Evolutionary conservation across 2,797 vertebrate species (phyloP).

Genomic region (Ptychadena robeensis): DNA sequence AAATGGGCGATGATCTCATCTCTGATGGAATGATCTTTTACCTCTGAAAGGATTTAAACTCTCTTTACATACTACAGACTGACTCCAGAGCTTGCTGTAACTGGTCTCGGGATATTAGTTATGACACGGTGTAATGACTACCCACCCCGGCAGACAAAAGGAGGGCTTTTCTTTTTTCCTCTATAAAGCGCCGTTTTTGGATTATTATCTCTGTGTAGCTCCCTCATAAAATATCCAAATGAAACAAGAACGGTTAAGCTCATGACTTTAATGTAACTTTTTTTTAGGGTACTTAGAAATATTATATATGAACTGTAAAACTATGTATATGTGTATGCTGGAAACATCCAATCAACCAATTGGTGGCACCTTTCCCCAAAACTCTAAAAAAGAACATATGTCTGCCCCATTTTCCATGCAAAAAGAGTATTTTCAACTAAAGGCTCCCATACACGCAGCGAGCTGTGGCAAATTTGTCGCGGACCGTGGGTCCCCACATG

Average conservation of each 20-base stretch:
- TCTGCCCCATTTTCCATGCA: no score
- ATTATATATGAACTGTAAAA: not conserved
- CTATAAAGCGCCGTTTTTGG: conserved; percentile 31
- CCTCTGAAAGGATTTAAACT: conserved; percentile 51
- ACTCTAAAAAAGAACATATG: no score
- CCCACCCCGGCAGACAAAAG: conserved; percentile 25
- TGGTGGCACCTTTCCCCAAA: not conserved
- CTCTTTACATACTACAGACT: conserved; percentile 47
- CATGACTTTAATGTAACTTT: not conserved
- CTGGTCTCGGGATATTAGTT: conserved; percentile 54
- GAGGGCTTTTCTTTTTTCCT: not conserved
- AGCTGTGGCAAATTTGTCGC: no score
- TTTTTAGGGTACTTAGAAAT: not conserved
- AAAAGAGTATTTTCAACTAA: no score
- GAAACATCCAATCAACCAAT: not conserved
- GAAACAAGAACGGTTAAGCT: not conserved
- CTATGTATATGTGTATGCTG: not conserved
- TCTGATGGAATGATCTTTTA: conserved; percentile 53
- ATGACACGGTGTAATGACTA: conserved; percentile 30
- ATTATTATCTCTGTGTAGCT: conserved; percentile 5
- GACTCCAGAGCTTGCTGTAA: conserved; percentile 52
- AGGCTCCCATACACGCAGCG: no score
- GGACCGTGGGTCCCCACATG: no score
- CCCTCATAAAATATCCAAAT: conserved; percentile 11
- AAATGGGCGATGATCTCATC: conserved; percentile 45